A percentile compares a stretch with the other conserved stretches of the same genome.
These are phyloP conservation scores for Psittacula derbiana DNA, from an alignment of 2,797 vertebrate genomes.

Conservation along the genomic window DNA sequence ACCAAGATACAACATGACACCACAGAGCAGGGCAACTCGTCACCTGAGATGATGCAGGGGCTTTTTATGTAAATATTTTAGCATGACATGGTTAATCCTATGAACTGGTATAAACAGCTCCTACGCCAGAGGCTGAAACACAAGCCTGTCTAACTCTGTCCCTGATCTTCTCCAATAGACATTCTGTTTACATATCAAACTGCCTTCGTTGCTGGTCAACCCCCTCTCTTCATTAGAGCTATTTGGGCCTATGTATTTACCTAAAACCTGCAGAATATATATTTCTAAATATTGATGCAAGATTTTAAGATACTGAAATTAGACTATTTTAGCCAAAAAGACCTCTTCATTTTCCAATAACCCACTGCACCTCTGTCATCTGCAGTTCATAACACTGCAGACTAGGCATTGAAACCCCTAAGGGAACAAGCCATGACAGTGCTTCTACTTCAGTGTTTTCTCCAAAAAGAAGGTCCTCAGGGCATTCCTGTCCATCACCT, in stretches of 20 bases:
- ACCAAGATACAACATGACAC: neutral
- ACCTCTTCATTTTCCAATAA: neutral
- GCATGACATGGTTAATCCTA: slow-evolving; percentile 49
- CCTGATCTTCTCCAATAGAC: neutral
- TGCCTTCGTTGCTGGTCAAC: neutral
- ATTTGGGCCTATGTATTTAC: neutral
- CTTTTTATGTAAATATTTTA: slow-evolving; percentile 66
- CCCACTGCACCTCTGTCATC: neutral
- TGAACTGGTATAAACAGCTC: slow-evolving; percentile 43
- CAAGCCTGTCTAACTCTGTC: slow-evolving; percentile 40
- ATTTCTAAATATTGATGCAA: neutral
- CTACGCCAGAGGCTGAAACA: slow-evolving; percentile 55
- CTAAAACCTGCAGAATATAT: neutral
- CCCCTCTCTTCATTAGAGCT: neutral
- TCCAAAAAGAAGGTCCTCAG: neutral
- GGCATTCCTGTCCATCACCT: neutral
- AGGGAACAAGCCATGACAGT: neutral
- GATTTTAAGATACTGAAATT: neutral
- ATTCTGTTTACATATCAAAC: slow-evolving; percentile 29
- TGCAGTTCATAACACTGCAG: neutral
- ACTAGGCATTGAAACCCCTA: neutral
- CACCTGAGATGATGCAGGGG: slow-evolving; percentile 39
- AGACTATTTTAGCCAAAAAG: neutral
- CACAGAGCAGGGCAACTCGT: slow-evolving; percentile 7
- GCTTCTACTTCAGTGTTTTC: neutral